A percentile compares a stretch with the other conserved stretches of the same genome.
Conservation (phyloP, 2,797 vertebrate species). For the Cygnus olor region DNA sequence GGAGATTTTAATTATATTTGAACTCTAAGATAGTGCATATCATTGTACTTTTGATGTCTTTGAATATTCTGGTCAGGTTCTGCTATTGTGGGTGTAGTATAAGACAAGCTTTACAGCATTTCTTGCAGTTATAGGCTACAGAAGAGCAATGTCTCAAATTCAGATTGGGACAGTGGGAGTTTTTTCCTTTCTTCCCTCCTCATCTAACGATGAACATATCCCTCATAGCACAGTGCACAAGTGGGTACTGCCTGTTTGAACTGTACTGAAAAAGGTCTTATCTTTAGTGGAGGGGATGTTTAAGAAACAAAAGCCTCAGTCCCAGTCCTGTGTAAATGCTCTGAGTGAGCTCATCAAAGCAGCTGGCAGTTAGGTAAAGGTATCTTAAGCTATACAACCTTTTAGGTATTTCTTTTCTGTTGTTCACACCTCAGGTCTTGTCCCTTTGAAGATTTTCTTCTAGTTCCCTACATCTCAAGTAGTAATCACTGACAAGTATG, state of each 20-base stretch:
- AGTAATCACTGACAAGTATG: not conserved
- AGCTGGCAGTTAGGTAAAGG: constrained; percentile 15
- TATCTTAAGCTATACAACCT: not conserved
- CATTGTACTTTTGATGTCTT: not conserved
- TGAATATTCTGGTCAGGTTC: not conserved
- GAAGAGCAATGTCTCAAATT: not conserved
- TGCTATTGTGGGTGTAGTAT: not conserved
- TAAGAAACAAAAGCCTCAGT: constrained; percentile 17
- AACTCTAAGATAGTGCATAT: not conserved
- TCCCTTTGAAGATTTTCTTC: constrained; percentile 33
- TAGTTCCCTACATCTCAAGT: not conserved
- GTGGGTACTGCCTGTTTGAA: not conserved
- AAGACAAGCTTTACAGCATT: not conserved
- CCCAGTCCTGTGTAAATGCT: not conserved
- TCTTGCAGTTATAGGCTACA: not conserved
- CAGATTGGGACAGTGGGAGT: not conserved
- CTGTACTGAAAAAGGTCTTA: not conserved
- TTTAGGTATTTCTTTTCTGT: not conserved
- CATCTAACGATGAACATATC: not conserved
- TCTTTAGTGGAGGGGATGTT: constrained; percentile 2
- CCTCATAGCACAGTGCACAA: not conserved
- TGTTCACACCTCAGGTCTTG: constrained; percentile 4
- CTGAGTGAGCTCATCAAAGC: constrained; percentile 29
- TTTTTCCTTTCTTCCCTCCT: not conserved
- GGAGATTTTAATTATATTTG: not conserved